Percentiles rank a stretch among this genome's conserved stretches.
phyloP scores from a whole-genome alignment of 2,113 vertebrate genomes.

The Chaetodon trifascialis region DNA sequence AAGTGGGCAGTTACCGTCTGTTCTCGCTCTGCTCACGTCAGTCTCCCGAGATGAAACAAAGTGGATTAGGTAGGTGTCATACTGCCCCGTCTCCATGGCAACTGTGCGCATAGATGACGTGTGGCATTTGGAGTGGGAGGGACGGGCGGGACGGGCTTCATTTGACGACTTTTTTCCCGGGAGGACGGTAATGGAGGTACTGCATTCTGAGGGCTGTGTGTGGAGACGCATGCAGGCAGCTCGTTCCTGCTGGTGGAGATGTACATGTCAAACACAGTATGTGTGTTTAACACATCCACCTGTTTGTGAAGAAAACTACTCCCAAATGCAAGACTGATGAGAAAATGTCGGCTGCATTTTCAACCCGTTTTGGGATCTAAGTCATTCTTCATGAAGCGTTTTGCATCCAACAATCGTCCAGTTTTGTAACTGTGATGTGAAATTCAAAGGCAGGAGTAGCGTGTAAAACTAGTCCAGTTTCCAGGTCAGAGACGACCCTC shows the following conservation, averaged over 20 bases:
- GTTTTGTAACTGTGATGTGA: background rate
- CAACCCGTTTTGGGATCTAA: background rate
- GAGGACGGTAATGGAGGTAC: background rate
- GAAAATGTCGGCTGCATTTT: background rate
- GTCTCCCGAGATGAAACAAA: slow-evolving; percentile 96
- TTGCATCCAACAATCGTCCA: background rate
- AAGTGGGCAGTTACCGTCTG: slow-evolving; percentile 92
- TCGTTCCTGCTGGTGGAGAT: background rate
- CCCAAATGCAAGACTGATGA: background rate
- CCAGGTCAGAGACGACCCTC: background rate
- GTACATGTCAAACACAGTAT: background rate
- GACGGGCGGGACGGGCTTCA: background rate
- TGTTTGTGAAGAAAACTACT: background rate
- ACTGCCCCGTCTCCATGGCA: slow-evolving; percentile 20
- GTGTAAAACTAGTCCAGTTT: background rate
- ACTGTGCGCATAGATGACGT: slow-evolving; percentile 15
- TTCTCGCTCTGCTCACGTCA: slow-evolving; percentile 95
- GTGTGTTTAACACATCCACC: background rate
- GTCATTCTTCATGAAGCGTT: background rate
- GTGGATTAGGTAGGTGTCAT: slow-evolving; percentile 92
- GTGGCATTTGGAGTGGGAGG: slow-evolving; percentile 7
- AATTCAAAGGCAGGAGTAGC: background rate
- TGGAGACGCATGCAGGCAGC: background rate
- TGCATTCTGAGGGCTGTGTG: background rate
- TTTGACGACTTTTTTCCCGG: background rate